These are phyloP conservation scores for Muraenolepis orangiensis DNA, from an alignment of 2,797 vertebrate genomes.

Conservation along the genomic window DNA sequence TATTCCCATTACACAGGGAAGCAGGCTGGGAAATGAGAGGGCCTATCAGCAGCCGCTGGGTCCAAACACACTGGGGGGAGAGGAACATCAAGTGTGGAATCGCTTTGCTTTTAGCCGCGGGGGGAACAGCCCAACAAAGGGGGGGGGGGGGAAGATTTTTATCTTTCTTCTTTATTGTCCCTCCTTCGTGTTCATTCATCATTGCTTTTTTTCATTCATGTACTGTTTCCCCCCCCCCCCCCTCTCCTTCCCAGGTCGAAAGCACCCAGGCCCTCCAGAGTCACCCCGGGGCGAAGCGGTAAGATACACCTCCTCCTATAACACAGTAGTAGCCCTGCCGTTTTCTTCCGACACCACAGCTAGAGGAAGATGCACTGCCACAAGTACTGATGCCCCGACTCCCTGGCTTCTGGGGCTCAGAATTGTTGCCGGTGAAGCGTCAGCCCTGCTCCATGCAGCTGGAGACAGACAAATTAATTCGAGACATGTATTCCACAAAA, in stretches of 20 bases:
- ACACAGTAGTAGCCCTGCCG: neutral
- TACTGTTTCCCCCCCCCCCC: too few species aligned
- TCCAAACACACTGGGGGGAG: constrained; percentile 3
- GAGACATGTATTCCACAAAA: too few species aligned
- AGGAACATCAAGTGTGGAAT: neutral
- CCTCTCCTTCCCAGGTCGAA: constrained; percentile 60
- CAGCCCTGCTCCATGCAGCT: too few species aligned
- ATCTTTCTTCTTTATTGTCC: neutral
- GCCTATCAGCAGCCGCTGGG: constrained; percentile 15
- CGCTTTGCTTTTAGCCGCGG: neutral
- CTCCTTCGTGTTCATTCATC: neutral
- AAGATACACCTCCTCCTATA: constrained; percentile 64
- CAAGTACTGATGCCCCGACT: neutral
- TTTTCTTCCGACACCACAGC: neutral
- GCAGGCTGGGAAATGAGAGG: constrained; percentile 30
- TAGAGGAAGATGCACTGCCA: neutral
- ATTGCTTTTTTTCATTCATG: too few species aligned
- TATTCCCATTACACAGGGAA: constrained; percentile 25
- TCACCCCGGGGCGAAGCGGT: constrained; percentile 81
- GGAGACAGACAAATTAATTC: too few species aligned
- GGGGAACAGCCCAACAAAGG: neutral
- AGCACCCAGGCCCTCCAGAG: constrained; percentile 54
- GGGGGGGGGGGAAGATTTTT: neutral
- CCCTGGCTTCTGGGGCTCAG: neutral
- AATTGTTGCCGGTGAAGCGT: neutral